These are phyloP conservation scores for Chrysemys picta DNA, from an alignment of 2,113 vertebrate species.

Conservation along the genomic window DNA sequence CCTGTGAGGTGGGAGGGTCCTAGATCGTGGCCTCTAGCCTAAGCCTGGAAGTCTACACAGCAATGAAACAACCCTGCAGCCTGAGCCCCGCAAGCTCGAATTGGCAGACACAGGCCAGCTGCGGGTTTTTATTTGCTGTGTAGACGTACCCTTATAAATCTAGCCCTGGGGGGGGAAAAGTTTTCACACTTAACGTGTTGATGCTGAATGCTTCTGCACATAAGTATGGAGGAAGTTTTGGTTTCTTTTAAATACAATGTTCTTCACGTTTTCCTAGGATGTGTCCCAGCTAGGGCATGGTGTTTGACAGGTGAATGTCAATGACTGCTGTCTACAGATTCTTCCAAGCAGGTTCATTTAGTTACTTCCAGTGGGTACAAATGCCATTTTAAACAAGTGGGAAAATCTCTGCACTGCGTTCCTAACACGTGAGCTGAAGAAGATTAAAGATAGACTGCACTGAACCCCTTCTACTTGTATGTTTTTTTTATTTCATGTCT, in stretches of 20 bases:
- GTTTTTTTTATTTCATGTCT: background rate
- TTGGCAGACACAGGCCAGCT: background rate
- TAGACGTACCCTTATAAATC: background rate
- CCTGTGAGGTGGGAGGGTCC: background rate
- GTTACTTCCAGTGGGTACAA: background rate
- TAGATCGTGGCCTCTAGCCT: background rate
- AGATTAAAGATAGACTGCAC: background rate
- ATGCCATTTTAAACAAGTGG: background rate
- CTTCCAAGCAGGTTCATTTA: background rate
- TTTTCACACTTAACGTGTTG: background rate
- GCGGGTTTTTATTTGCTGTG: background rate
- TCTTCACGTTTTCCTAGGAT: background rate
- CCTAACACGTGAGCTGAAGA: background rate
- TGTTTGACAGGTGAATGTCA: background rate
- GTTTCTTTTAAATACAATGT: background rate
- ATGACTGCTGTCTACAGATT: background rate
- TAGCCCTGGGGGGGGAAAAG: background rate
- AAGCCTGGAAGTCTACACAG: too few relatives aligned
- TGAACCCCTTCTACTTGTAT: background rate
- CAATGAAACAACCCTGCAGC: too few relatives aligned
- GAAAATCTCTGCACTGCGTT: background rate
- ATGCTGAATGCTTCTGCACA: background rate
- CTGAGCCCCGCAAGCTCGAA: too few relatives aligned
- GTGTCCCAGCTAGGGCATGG: background rate
- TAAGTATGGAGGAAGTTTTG: background rate